Evolutionary conservation across 2,797 vertebrate species (phyloP).

Genomic region (Cyprinodon diabolis): DNA sequence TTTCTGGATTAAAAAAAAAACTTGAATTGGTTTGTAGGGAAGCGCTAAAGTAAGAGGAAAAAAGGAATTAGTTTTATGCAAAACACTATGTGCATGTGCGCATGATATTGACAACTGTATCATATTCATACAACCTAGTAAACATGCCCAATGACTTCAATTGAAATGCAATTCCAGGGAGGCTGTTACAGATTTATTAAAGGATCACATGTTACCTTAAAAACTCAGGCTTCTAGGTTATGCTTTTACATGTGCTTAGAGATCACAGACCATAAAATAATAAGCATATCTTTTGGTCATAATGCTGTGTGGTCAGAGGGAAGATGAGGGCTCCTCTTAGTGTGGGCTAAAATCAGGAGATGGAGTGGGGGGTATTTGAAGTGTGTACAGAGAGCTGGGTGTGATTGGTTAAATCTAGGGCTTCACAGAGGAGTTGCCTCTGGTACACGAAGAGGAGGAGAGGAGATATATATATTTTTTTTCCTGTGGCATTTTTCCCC

Average conservation of each 20-base stretch:
- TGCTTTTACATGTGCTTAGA: slow-evolving; percentile 68
- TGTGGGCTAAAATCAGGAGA: slow-evolving; percentile 63
- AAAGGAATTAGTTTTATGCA: slow-evolving; percentile 57
- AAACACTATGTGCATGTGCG: slow-evolving; percentile 50
- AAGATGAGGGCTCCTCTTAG: slow-evolving; percentile 74
- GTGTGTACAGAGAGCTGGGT: slow-evolving; percentile 69
- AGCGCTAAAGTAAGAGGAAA: slow-evolving; percentile 48
- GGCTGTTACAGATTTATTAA: slow-evolving; percentile 49
- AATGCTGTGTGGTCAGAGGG: slow-evolving; percentile 75
- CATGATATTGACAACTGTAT: slow-evolving; percentile 41
- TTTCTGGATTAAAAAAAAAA: slow-evolving; percentile 74
- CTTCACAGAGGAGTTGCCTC: slow-evolving; percentile 75
- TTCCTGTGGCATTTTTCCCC: slow-evolving; percentile 72
- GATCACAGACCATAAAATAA: slow-evolving; percentile 79
- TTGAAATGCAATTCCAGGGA: slow-evolving; percentile 48
- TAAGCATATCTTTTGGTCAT: slow-evolving; percentile 75
- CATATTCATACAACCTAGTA: slow-evolving; percentile 37
- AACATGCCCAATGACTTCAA: slow-evolving; percentile 54
- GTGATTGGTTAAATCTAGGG: slow-evolving; percentile 77
- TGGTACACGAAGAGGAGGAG: slow-evolving; percentile 62
- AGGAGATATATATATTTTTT: slow-evolving; percentile 47
- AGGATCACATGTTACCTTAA: slow-evolving; percentile 66
- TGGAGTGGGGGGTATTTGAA: slow-evolving; percentile 70
- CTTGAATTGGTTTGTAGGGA: slow-evolving; percentile 64
- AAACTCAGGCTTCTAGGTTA: slow-evolving; percentile 68